Conservation (phyloP, 1,140 invertebrate species). For the Habropoda laboriosa region DNA sequence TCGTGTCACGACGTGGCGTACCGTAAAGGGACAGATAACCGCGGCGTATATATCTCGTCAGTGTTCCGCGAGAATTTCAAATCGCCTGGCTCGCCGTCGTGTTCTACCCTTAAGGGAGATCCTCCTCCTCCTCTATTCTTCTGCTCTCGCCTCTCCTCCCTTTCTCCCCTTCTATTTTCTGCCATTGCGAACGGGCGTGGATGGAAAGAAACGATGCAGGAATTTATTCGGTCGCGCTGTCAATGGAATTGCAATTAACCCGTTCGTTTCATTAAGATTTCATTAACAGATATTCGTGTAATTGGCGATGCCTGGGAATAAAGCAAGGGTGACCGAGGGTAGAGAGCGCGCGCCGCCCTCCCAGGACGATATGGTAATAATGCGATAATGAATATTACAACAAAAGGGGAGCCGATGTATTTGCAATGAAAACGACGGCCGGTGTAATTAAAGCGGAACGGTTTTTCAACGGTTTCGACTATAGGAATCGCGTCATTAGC, state of each 20-base stretch:
- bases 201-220: background rate
- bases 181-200: too few relatives aligned
- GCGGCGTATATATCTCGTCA: constrained; percentile 40
- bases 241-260: background rate
- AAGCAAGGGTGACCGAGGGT: background rate
- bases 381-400: constrained; percentile 22
- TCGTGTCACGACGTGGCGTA: constrained; percentile 43
- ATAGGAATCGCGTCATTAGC: background rate
- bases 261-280: constrained; percentile 26
- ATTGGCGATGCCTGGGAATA: background rate
- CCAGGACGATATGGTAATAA: background rate
- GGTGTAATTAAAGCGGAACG: constrained; percentile 12
- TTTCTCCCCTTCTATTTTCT: too few relatives aligned
- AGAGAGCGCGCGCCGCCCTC: too few relatives aligned
- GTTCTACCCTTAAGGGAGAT: background rate
- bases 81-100: background rate
- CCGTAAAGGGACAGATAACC: constrained; percentile 57
- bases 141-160: too few relatives aligned
- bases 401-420: background rate
- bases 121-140: background rate
- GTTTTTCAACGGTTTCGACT: constrained; percentile 1
- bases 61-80: constrained; percentile 47
- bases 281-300: constrained; percentile 15
- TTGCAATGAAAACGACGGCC: background rate
- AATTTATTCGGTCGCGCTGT: background rate